A percentile compares a stretch with the other conserved stretches of the same genome.
Evolutionary conservation across 2,113 vertebrate species (phyloP).

Genomic region (Pygoscelis antarcticus): DNA sequence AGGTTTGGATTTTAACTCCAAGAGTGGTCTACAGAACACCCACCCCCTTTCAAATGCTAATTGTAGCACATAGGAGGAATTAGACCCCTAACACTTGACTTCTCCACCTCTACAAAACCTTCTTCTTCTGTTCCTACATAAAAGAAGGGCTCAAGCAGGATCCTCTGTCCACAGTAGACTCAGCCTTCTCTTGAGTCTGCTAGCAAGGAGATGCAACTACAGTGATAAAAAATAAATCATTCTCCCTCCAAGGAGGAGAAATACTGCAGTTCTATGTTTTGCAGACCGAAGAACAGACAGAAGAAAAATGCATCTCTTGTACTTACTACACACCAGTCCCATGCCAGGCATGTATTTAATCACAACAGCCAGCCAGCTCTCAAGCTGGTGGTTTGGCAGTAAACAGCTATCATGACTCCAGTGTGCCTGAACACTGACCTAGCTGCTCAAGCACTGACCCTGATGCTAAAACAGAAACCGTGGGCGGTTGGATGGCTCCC

Average conservation of each 20-base stretch:
- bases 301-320: not conserved
- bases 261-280: not conserved
- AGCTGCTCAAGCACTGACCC: not conserved
- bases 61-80: not conserved
- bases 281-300: not conserved
- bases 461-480: constrained; percentile 2
- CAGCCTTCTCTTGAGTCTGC: not conserved
- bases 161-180: not conserved
- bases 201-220: not conserved
- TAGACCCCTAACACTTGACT: not conserved
- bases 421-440: not conserved
- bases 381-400: not conserved
- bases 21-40: not conserved
- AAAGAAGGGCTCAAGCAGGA: not conserved
- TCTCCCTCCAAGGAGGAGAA: not conserved
- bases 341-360: not conserved
- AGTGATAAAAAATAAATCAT: not conserved
- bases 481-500: not conserved
- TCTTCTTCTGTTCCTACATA: not conserved
- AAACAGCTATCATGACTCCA: not conserved
- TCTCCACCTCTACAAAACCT: not conserved
- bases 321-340: not conserved
- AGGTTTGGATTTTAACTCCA: not conserved
- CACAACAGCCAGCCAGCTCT: not conserved
- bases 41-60: not conserved